Percentiles rank a stretch among this genome's conserved stretches.
phyloP scores from a whole-genome alignment of 1,140 invertebrate species.

The Drosophila albomicans region DNA sequence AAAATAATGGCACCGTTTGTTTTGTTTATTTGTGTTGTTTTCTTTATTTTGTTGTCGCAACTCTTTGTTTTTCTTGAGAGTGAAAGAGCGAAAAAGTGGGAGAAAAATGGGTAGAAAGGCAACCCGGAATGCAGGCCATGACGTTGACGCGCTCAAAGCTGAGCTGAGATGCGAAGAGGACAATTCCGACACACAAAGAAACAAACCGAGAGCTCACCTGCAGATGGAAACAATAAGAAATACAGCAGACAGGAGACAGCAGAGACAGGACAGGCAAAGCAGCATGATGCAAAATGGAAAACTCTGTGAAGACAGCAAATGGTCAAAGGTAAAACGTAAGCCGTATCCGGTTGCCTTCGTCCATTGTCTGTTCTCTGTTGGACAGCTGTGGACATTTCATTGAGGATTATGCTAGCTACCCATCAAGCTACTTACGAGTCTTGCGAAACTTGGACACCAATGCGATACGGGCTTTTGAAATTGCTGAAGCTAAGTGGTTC shows the following conservation, averaged over 20 bases:
- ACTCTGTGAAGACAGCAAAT: conserved; percentile 28
- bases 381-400: conserved; percentile 37
- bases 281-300: conserved; percentile 31
- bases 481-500: conserved; percentile 19
- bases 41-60: conserved; percentile 13
- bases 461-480: conserved; percentile 5
- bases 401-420: conserved; percentile 39
- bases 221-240: conserved; percentile 42
- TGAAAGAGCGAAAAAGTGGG: conserved; percentile 27
- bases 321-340: conserved; percentile 41
- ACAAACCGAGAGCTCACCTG: conserved; percentile 49
- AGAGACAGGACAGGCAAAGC: background rate
- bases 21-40: conserved; percentile 61
- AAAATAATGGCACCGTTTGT: conserved; percentile 71
- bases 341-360: conserved; percentile 14
- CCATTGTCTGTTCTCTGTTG: background rate
- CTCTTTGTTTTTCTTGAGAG: conserved; percentile 37
- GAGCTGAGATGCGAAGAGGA: background rate
- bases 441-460: background rate
- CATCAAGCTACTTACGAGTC: conserved; percentile 38
- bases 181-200: conserved; percentile 60
- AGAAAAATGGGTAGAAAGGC: conserved; percentile 34
- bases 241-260: conserved; percentile 5
- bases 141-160: conserved; percentile 19
- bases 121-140: conserved; percentile 36